Percentiles rank a stretch among this genome's conserved stretches.
phyloP scores from a whole-genome alignment of 2,888 invertebrate genomes.

The Conchocele bisecta region DNA sequence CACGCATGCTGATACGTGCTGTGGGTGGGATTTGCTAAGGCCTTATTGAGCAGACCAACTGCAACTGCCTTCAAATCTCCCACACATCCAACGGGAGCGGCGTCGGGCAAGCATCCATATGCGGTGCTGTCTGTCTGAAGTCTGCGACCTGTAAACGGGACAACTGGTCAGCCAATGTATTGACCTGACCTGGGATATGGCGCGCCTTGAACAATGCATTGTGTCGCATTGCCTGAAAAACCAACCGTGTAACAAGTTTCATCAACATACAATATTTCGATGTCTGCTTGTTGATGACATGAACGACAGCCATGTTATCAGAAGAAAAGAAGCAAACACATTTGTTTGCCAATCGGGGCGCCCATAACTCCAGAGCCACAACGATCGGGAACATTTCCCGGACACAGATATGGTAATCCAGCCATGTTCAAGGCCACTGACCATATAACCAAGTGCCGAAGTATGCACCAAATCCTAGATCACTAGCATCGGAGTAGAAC shows the following conservation, averaged over 20 bases:
- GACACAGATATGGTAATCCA: conserved; percentile 23
- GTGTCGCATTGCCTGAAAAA: conserved; percentile 18
- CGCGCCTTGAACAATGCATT: conserved; percentile 23
- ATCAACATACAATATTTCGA: conserved; percentile 24
- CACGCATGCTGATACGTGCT: conserved; percentile 19
- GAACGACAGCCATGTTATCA: too few species aligned
- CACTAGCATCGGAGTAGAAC: too few species aligned
- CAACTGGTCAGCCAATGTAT: conserved; percentile 35
- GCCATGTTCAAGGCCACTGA: conserved; percentile 7
- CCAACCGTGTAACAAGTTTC: conserved; percentile 33
- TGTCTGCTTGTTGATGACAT: too few species aligned
- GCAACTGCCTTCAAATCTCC: background rate
- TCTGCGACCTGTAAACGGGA: conserved; percentile 42
- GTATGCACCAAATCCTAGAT: conserved; percentile 46
- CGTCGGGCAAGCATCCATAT: conserved; percentile 4
- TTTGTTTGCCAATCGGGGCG: too few species aligned
- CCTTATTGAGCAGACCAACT: background rate
- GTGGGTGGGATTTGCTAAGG: conserved; percentile 14
- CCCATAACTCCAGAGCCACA: conserved; percentile 41
- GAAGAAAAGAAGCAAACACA: too few species aligned
- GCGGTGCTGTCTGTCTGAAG: conserved; percentile 22
- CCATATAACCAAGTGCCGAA: conserved; percentile 36
- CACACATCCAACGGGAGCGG: conserved; percentile 7
- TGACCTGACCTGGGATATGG: conserved; percentile 36
- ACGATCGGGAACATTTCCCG: too few species aligned